Percentiles rank a stretch among this genome's conserved stretches.
phyloP scores from a whole-genome alignment of 1,140 invertebrate genomes.

The Eulimnadia texana region DNA sequence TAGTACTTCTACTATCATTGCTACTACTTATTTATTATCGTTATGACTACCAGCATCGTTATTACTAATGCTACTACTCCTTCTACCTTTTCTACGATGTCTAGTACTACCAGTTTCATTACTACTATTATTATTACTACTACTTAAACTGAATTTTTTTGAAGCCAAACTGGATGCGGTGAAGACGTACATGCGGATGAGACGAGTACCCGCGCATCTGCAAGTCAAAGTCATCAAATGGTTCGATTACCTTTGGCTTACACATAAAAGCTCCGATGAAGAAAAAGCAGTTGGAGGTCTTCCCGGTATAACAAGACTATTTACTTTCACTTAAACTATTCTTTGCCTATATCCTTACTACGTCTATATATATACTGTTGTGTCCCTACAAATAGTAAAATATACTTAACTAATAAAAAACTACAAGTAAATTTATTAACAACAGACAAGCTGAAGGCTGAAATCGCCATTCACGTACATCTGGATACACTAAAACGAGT shows the following conservation, averaged over 20 bases:
- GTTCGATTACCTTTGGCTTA: conserved; percentile 98
- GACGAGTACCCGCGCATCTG: conserved; percentile 81
- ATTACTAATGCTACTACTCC: too few relatives aligned
- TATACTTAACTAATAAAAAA: neutral
- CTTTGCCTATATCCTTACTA: neutral
- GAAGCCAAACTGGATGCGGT: conserved; percentile 96
- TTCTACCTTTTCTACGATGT: too few relatives aligned
- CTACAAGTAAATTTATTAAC: neutral
- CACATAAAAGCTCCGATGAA: conserved; percentile 95
- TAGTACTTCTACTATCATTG: too few relatives aligned
- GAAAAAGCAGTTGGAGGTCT: conserved; percentile 87
- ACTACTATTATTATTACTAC: too few relatives aligned
- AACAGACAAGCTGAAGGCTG: conserved; percentile 87
- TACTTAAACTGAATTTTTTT: too few relatives aligned
- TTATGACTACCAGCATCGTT: too few relatives aligned
- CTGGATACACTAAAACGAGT: conserved; percentile 93
- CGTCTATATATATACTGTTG: too few relatives aligned
- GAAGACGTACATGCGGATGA: conserved; percentile 96
- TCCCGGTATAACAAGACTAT: conserved; percentile 40
- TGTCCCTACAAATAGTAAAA: too few relatives aligned
- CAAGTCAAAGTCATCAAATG: conserved; percentile 98
- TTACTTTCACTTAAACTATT: neutral
- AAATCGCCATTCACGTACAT: conserved; percentile 98
- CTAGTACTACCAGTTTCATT: too few relatives aligned
- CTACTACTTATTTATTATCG: too few relatives aligned